Evolutionary conservation across 1,140 invertebrate genomes (phyloP), one percentile per base, ranked within the genome.

Genomic region (Probaryconus sp.): DNA sequence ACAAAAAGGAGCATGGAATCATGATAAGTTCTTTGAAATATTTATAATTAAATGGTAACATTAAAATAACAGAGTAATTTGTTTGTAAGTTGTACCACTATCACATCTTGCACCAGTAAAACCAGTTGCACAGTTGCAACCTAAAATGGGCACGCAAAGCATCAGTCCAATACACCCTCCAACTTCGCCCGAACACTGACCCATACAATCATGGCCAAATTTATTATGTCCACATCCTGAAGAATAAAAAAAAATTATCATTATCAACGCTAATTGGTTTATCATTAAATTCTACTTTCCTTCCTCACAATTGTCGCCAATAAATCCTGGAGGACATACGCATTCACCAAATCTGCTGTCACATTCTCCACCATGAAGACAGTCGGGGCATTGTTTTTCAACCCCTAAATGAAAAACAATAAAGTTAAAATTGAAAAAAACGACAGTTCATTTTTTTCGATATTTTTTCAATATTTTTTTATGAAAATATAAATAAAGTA

Each of bases 351-450:
- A 64, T 75, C 50, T 58, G 43, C 43, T 68, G 50, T 75, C 71
- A 64, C 71, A 75, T 51, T 58, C 37, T n/a, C 71, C 71, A 53
- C 71, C 58, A 50, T 75, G 71, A 56, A 68, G 45, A 64, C 71
- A 75, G 38, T 31, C 31, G 6, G 58, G 50, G 42, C 71, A 74
- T 26, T 30, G 51, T 64, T 71, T 71, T 17, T 5, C 6, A 17
- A 51, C 43, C 3, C 31, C 68, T 72, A 50, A 63, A 56, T 31
- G 55, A 35, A 35, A 40, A 3, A 24, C 7, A 24, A 31, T 40
- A 21, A 45, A n/a, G 13, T 28, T 64, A 30, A 20, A 64, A 24
- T 64, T 53, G 53, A 13, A 42, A n/a, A 0, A 50, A 17, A n/a
- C n/a, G n/a, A n/a, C n/a, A n/a, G n/a, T n/a, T n/a, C n/a, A n/a